Evolutionary conservation across 2,113 vertebrate genomes (phyloP).

Genomic region (Ellobius talpinus): DNA sequence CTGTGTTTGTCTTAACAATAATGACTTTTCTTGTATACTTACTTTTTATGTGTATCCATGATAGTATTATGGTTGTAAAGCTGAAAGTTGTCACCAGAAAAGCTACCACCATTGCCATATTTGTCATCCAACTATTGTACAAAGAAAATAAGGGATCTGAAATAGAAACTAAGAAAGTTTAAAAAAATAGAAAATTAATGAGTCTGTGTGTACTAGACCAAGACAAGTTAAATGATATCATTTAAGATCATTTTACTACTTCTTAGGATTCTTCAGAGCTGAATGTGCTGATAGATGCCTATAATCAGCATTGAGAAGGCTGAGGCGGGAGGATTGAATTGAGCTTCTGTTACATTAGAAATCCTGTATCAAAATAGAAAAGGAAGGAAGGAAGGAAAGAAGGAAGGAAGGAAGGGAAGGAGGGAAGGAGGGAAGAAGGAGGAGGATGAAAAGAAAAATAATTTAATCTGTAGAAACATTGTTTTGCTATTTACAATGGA

Average conservation of each 20-base stretch:
- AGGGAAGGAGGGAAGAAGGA: not conserved
- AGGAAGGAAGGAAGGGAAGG: not conserved
- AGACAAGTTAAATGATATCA: not conserved
- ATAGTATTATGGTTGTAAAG: fast-evolving
- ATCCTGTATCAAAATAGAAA: not conserved
- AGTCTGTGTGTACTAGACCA: not conserved
- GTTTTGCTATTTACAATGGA: not conserved
- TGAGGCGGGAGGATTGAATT: not conserved
- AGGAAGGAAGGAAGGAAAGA: not conserved
- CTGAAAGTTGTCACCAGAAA: fast-evolving
- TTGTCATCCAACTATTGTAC: not conserved
- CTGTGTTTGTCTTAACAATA: not conserved
- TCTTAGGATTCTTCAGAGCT: not conserved
- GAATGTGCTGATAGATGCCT: not conserved
- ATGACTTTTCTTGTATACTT: not conserved
- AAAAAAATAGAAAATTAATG: not conserved
- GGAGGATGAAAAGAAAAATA: not conserved
- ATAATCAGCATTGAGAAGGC: not conserved
- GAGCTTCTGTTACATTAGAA: not conserved
- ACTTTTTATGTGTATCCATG: fast-evolving
- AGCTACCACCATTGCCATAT: fast-evolving
- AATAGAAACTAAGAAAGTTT: conserved; percentile 23
- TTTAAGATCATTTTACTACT: not conserved
- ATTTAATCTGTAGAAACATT: not conserved
- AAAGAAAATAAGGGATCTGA: conserved; percentile 36